Percentiles rank a stretch among this genome's conserved stretches.
Conservation (phyloP, 2,797 vertebrate species). For the Alectoris magna region DNA sequence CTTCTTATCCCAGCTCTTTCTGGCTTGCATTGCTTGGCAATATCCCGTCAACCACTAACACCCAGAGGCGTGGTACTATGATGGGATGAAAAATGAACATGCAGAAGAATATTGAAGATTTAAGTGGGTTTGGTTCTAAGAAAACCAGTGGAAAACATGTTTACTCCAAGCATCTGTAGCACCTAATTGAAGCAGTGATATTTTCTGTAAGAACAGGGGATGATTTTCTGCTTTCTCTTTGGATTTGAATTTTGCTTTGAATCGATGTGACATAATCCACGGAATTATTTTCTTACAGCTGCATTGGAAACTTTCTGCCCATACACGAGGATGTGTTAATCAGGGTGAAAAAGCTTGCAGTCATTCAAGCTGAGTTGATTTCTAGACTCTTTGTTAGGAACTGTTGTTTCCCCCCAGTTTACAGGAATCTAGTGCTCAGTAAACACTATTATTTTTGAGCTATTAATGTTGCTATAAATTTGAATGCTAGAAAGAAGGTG, state of each 20-base stretch:
- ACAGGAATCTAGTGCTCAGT: slow-evolving; percentile 40
- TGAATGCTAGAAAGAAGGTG: slow-evolving; percentile 36
- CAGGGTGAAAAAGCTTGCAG: slow-evolving; percentile 32
- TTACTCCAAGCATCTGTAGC: slow-evolving; percentile 51
- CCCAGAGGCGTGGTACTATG: slow-evolving; percentile 51
- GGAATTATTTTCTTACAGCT: slow-evolving; percentile 63
- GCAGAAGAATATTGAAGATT: slow-evolving; percentile 36
- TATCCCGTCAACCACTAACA: slow-evolving; percentile 51
- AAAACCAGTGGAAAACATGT: slow-evolving; percentile 59
- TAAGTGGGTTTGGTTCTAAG: slow-evolving; percentile 46
- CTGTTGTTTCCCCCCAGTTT: slow-evolving; percentile 66
- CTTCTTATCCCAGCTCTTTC: slow-evolving; percentile 62
- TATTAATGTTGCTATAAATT: slow-evolving; percentile 48
- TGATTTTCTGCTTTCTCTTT: slow-evolving; percentile 63
- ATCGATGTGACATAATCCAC: slow-evolving; percentile 54
- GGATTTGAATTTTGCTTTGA: slow-evolving; percentile 63
- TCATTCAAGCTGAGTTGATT: slow-evolving; percentile 56
- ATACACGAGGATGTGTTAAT: slow-evolving; percentile 35
- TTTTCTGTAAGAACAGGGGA: slow-evolving; percentile 67
- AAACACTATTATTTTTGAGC: slow-evolving; percentile 60
- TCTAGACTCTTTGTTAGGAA: slow-evolving; percentile 38
- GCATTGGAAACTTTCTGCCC: slow-evolving; percentile 72
- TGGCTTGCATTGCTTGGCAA: slow-evolving; percentile 51
- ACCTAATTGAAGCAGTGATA: slow-evolving; percentile 57
- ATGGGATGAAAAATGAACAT: slow-evolving; percentile 44